Conservation (phyloP, 2,113 vertebrate species). For the Phycodurus eques region DNA sequence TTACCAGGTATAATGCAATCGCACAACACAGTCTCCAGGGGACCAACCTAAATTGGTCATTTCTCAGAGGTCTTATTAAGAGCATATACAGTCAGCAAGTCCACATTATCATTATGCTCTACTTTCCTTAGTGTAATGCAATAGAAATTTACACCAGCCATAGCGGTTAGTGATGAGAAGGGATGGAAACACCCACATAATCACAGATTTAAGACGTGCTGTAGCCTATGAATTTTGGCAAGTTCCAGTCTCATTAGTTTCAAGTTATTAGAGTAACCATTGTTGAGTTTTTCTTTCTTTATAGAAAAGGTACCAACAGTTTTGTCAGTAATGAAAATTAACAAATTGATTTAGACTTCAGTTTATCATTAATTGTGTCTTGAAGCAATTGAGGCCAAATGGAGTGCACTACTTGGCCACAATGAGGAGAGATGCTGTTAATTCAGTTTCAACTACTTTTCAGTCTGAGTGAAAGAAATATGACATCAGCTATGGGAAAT, state of each 20-base stretch:
- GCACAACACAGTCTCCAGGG: constrained; percentile 38
- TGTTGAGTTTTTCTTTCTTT: neutral
- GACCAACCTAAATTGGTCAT: constrained; percentile 8
- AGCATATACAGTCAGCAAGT: neutral
- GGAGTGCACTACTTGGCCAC: neutral
- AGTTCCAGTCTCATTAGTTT: too few relatives aligned
- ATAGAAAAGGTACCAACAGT: neutral
- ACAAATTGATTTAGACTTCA: too few relatives aligned
- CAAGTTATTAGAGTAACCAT: too few relatives aligned
- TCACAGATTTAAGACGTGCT: neutral
- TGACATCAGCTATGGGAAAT: too few relatives aligned
- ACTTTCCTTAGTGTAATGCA: neutral
- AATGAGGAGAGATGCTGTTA: neutral
- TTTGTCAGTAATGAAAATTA: neutral
- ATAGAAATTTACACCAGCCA: neutral
- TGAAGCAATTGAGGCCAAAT: neutral
- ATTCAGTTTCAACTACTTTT: neutral
- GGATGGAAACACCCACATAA: neutral
- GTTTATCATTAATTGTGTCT: too few relatives aligned
- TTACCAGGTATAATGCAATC: constrained; percentile 39
- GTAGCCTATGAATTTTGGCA: neutral
- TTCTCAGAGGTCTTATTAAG: neutral
- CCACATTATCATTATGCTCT: neutral
- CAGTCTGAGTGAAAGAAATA: neutral
- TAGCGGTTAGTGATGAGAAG: neutral